These are phyloP conservation scores for Corythornis cristatus DNA, from an alignment of 2,113 vertebrate species.

Conservation along the genomic window DNA sequence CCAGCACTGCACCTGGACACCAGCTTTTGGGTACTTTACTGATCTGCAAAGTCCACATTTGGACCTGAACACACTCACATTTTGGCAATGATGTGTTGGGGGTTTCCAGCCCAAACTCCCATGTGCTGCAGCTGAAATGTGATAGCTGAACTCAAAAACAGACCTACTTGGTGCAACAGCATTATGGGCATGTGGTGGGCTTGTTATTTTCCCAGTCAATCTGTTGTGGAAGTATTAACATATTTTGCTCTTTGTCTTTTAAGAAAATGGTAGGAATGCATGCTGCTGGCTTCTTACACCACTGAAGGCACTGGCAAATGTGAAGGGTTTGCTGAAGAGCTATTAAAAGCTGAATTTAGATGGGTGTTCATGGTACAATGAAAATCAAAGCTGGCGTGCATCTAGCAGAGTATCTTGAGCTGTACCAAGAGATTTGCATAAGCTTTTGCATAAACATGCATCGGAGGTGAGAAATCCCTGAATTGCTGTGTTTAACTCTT, in stretches of 20 bases:
- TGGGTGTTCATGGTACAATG: not conserved
- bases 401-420: not conserved
- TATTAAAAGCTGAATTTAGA: not conserved
- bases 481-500: not conserved
- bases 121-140: not conserved
- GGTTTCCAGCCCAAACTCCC: not conserved
- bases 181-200: accelerated
- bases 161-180: not conserved
- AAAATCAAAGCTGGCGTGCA: not conserved
- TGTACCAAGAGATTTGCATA: not conserved
- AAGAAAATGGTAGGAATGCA: not conserved
- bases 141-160: not conserved
- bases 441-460: not conserved
- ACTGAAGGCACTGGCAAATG: not conserved
- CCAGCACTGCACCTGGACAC: not conserved
- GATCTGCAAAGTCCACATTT: not conserved
- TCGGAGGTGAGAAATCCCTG: not conserved
- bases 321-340: not conserved
- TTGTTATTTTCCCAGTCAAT: not conserved
- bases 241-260: not conserved
- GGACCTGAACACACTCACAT: not conserved
- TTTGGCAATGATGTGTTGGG: accelerated
- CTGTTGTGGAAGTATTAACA: not conserved
- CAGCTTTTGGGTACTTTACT: not conserved
- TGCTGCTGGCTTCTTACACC: not conserved